These are phyloP conservation scores for Polymixis lichenea DNA, from an alignment of 2,888 invertebrate species.

Conservation along the genomic window DNA sequence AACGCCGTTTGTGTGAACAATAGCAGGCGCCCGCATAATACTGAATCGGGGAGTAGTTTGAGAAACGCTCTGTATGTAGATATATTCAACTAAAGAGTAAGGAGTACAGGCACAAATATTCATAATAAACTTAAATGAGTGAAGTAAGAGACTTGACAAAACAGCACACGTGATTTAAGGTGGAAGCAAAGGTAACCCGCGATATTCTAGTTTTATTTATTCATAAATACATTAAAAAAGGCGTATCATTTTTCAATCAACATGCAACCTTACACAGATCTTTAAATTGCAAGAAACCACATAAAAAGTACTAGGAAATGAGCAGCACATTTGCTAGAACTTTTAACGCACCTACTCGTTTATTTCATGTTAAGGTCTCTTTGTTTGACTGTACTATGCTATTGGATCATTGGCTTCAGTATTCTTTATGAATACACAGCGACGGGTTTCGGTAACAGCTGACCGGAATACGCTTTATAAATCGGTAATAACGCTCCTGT, in stretches of 20 bases:
- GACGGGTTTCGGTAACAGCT: slow-evolving; percentile 76
- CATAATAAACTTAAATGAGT: not conserved
- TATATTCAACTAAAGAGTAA: not conserved
- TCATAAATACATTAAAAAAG: no score
- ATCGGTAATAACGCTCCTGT: slow-evolving; percentile 68
- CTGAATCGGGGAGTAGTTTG: slow-evolving; percentile 59
- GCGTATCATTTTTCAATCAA: no score
- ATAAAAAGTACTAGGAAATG: no score
- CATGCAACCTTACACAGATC: no score
- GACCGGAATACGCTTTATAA: slow-evolving; percentile 81
- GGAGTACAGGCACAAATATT: not conserved
- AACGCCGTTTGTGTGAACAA: slow-evolving; percentile 61
- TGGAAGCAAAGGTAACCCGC: no score
- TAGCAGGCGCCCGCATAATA: slow-evolving; percentile 67
- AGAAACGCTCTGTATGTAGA: slow-evolving; percentile 28
- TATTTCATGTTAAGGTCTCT: not conserved
- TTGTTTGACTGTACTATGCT: slow-evolving; percentile 18
- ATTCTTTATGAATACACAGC: slow-evolving; percentile 62
- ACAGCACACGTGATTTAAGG: not conserved
- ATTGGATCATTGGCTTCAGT: slow-evolving; percentile 71
- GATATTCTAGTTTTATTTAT: no score
- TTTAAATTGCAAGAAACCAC: no score
- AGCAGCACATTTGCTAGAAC: no score
- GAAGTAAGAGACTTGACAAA: not conserved
- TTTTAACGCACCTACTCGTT: no score